A percentile compares a stretch with the other conserved stretches of the same genome.
Evolutionary conservation across 2,797 vertebrate species (phyloP).

Genomic region (Syndactyla subalaris): DNA sequence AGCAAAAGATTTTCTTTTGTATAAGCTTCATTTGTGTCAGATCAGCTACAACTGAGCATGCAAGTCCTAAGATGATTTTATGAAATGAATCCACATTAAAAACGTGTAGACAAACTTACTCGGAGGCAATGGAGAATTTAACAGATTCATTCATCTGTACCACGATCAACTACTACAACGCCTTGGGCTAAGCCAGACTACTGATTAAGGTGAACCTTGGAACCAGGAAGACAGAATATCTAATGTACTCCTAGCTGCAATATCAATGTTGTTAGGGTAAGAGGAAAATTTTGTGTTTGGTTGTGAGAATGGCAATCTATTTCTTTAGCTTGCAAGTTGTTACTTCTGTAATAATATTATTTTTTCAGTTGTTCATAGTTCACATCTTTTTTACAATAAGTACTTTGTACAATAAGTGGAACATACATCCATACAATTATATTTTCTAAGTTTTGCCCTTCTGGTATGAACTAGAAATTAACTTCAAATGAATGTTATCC

Average conservation of each 20-base stretch:
- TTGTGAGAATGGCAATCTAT: background rate
- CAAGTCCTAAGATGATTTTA: constrained; percentile 30
- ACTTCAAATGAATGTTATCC: background rate
- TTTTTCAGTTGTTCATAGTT: background rate
- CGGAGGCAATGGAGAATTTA: constrained; percentile 10
- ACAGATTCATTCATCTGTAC: constrained; percentile 4
- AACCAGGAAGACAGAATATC: background rate
- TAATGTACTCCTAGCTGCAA: background rate
- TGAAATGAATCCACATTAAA: constrained; percentile 26
- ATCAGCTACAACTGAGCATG: constrained; percentile 22
- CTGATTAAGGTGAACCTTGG: background rate
- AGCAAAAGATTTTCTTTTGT: background rate
- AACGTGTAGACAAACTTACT: background rate
- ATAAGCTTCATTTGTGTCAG: constrained; percentile 15
- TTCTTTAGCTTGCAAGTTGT: background rate
- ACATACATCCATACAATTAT: background rate
- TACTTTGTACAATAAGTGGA: background rate
- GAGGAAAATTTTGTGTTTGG: background rate
- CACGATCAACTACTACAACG: background rate
- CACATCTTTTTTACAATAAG: background rate
- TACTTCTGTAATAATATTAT: background rate
- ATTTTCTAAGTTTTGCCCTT: background rate
- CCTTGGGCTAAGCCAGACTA: background rate
- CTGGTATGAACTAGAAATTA: background rate
- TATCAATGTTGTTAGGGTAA: background rate